phyloP scores from a whole-genome alignment of 2,113 vertebrate species.

The human region DNA sequence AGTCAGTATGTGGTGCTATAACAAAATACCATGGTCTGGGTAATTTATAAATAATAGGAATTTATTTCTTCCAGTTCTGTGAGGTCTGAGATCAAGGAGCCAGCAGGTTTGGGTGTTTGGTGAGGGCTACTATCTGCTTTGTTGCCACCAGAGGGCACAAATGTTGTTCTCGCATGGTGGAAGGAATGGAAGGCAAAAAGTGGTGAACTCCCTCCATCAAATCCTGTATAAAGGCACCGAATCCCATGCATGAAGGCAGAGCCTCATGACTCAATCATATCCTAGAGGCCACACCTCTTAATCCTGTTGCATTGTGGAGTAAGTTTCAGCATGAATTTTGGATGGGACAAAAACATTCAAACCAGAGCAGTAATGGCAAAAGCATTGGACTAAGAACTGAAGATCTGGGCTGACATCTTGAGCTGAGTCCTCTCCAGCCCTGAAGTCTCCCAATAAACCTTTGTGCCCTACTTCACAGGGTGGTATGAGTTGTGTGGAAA shows the following conservation, averaged over 20 bases:
- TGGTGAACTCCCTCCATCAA: too few species aligned
- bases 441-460: not conserved
- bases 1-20: not conserved
- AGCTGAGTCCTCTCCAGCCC: not conserved
- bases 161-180: not conserved
- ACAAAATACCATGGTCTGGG: not conserved
- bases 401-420: not conserved
- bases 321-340: not conserved
- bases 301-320: not conserved
- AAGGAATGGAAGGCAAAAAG: not conserved
- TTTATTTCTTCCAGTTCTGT: not conserved
- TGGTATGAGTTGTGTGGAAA: not conserved
- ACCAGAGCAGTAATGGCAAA: not conserved
- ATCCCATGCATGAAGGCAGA: not conserved
- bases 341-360: not conserved
- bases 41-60: not conserved
- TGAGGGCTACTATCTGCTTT: not conserved
- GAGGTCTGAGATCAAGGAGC: not conserved
- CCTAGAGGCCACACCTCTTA: not conserved
- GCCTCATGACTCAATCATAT: not conserved
- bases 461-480: not conserved
- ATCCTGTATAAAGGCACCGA: too few species aligned
- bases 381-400: not conserved
- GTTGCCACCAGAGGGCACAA: not conserved
- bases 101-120: not conserved